phyloP scores from a whole-genome alignment of 2,113 vertebrate genomes.

The Cebus imitator region DNA sequence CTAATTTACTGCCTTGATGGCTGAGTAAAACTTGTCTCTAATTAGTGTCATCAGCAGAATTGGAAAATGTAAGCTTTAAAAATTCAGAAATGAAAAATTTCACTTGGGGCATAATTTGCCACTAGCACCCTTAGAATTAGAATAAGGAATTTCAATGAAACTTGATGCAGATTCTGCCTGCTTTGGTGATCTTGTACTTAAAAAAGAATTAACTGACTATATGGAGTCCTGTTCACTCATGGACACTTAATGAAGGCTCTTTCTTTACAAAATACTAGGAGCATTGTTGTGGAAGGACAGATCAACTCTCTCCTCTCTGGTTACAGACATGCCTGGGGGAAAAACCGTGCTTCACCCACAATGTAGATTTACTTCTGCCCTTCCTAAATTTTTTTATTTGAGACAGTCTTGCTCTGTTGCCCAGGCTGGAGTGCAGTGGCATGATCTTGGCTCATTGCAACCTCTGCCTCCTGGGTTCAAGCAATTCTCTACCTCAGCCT shows the following conservation, averaged over 20 bases:
- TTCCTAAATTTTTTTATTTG: background rate
- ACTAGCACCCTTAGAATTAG: background rate
- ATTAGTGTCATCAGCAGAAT: background rate
- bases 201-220: background rate
- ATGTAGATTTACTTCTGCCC: background rate
- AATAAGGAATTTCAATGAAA: background rate
- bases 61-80: background rate
- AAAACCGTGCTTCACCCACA: background rate
- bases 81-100: slow-evolving; percentile 1
- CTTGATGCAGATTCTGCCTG: background rate
- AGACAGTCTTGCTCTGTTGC: no score
- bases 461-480: no score
- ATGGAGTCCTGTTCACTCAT: accelerated
- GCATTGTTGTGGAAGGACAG: background rate
- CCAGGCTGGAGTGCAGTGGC: no score
- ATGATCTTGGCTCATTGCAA: no score
- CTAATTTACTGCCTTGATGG: background rate
- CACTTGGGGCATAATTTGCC: background rate
- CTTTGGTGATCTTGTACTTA: background rate
- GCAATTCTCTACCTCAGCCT: no score
- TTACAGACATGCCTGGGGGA: background rate
- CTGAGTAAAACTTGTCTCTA: background rate
- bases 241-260: accelerated
- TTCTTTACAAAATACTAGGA: background rate
- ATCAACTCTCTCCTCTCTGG: background rate